Conservation (phyloP, 2,888 invertebrate genomes). For the Agonopterix subpropinquella region DNA sequence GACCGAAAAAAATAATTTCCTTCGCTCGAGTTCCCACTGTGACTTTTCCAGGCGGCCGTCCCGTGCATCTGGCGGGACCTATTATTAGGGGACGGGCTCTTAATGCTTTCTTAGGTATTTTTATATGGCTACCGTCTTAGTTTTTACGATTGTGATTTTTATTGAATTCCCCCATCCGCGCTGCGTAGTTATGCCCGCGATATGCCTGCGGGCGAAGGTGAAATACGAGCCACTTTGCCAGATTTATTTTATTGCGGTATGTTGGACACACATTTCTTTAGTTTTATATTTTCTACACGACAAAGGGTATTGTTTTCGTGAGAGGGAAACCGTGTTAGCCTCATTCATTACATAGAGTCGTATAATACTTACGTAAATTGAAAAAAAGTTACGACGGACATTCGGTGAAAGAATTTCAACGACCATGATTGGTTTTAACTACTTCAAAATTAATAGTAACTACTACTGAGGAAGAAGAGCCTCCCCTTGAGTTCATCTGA, state of each 20-base stretch:
- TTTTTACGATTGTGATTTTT: slow-evolving; percentile 75
- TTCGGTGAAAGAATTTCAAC: too few relatives aligned
- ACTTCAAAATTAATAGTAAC: too few relatives aligned
- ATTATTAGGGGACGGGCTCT: slow-evolving; percentile 71
- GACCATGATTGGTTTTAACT: too few relatives aligned
- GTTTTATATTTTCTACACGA: slow-evolving; percentile 38
- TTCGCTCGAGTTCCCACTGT: slow-evolving; percentile 68
- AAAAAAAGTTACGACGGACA: too few relatives aligned
- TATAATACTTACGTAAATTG: too few relatives aligned
- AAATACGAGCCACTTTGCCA: slow-evolving; percentile 65
- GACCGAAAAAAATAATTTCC: slow-evolving; percentile 75
- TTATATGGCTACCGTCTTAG: slow-evolving; percentile 68
- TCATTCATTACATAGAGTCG: too few relatives aligned
- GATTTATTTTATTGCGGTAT: slow-evolving; percentile 66
- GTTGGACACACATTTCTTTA: slow-evolving; percentile 39
- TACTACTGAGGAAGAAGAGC: too few relatives aligned
- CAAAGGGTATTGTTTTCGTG: neutral
- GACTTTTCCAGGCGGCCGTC: slow-evolving; percentile 72
- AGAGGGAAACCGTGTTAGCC: too few relatives aligned
- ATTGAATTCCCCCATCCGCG: slow-evolving; percentile 58
- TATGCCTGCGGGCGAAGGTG: slow-evolving; percentile 59
- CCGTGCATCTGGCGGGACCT: slow-evolving; percentile 73
- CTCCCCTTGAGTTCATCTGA: too few relatives aligned
- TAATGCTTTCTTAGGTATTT: slow-evolving; percentile 73
- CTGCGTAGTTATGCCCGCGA: slow-evolving; percentile 37